Evolutionary conservation across 2,888 invertebrate genomes (phyloP), one percentile per base, ranked within the genome.

Genomic region (Cryptosula pallasiana): DNA sequence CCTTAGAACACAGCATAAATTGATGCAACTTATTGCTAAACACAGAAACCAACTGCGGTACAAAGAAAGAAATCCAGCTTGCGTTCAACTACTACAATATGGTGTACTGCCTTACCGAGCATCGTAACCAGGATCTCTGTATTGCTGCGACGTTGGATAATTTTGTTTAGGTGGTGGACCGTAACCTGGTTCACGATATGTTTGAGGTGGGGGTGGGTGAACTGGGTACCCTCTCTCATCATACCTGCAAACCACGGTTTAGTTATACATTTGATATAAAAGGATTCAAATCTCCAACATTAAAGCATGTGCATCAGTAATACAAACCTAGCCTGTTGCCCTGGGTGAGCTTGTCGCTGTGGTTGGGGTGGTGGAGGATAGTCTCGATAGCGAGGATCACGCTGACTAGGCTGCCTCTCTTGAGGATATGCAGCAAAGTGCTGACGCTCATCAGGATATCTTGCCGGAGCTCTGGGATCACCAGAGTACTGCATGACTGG

Each of bases 171-270:
- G 25, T 29, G 63, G 63, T 32, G 27, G 63, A 5, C 9, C 13
- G n/a, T 63, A 63, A 13, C 34, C 63, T 13, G 20, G 63, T 13
- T 63, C 63, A 3, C 13, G 63, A 25, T 20, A 27, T 63, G 25
- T 5, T 20, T 63, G 27, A 25, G 29, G 27, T 16, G 55, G 9
- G 5, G 13, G 29, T 13, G 20, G 63, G 3, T 63, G 63, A 16
- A 23, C 23, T 9, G 63, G 63, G 32, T 63, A 63, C 2, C 27
- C 63, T 32, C 27, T 20, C 32, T 63, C 63, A 63, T 63, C 63
- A 32, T 63, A 63, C 32, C 63, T 63, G 34, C 16, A 45, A 45
- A 5, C 5, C 45, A 45, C 45, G 20, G 20, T 45, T n/a, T n/a
- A n/a, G n/a, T n/a, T n/a, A n/a, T n/a, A n/a, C n/a, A n/a, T n/a